Base-by-base conservation (phyloP, 2,888 invertebrate genomes). In the Micropterix aruncella region DNA sequence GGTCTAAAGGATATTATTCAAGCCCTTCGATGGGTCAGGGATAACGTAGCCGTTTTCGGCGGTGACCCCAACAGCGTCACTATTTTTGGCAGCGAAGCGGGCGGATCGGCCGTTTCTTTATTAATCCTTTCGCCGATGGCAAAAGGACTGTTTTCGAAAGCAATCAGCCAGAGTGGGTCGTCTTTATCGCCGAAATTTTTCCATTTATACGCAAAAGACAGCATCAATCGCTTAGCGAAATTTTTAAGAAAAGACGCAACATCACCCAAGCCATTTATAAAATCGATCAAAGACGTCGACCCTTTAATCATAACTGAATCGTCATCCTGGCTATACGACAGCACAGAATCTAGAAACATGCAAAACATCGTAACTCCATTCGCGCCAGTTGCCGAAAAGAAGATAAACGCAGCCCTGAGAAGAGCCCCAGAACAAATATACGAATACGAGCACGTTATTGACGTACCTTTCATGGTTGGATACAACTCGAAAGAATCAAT, bases 401-500 rank as follows among this genome's bases (percentile, higher is more conserved):
- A 41, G 5, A 43, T 40, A 37, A 19, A 46, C n/a, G 37, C 44
- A 9, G 42, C 47, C 18, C 36, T 49, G n/a, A 46, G 46, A 15
- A 36, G 46, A 41, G 15, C 44, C 7, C 47, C 50, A 14, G 50
- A 50, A 45, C 45, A 48, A 7, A 17, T 50, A 5, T 44, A 46
- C 36, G 36, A 41, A 16, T 40, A 18, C 12, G 43, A 41, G 12
- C 37, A 44, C 18, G 7, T 49, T 3, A 46, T 47, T 16, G 42
- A 49, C 37, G 42, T 50, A 1, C 43, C 48, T 4, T 27, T 50
- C 2, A 50, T 50, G 50, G 43, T 50, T 5, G 50, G 50, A 19
- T 50, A 47, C 41, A 49, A 47, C 39, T 50, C 50, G 2, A 44
- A 49, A 45, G 50, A 50, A 36, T 44, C 49, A 3, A 50, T 50